Base-by-base conservation (phyloP, 2,888 invertebrate species). In the Horisme vitalbata region DNA sequence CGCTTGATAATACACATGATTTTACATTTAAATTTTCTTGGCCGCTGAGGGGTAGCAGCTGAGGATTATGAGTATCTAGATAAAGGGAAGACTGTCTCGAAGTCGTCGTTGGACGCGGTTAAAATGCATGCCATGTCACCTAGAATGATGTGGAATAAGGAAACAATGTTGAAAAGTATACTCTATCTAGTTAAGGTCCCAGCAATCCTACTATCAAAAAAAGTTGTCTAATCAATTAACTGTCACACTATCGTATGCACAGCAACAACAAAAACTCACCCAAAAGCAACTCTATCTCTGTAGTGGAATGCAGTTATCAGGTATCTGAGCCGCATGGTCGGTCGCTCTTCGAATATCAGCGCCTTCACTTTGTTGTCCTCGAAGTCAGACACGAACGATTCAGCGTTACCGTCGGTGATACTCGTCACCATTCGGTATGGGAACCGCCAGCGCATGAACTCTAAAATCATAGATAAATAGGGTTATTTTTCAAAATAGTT, bases 281-380 rank as follows among this genome's bases (percentile, higher is more conserved):
- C 98, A 89, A 97, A 97, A 31, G 95, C 94, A 28, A 98, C 95
- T 56, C 95, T 91, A 66, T 95, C 94, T 61, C 95, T 91, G 78
- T 96, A 96, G 75, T 95, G 94, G 83, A 94, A 97, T 21, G 98
- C 97, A 52, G 96, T 94, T 53, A 97, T 91, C 55, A 98, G 90
- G 86, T 98, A 99, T 55, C 98, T 90, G 41, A 98, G 91, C 37
- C 97, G 92, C 41, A 96, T 93, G 7, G 93, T 92, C 52, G 91
- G 92, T 47, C 93, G 90, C 50, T 95, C 95, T 70, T 96, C 95
- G 80, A 98, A 96, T 65, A 98, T 94, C 43, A 99, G 85, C 18
- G 96, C 97, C 55, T 98, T 92, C 27, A 98, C 96, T 77, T 94
- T 92, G 81, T 99, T 99, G 84, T 99, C 98, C 50, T 93, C 92